Conservation (phyloP, 1,140 invertebrate species). For the Probaryconus sp. region DNA sequence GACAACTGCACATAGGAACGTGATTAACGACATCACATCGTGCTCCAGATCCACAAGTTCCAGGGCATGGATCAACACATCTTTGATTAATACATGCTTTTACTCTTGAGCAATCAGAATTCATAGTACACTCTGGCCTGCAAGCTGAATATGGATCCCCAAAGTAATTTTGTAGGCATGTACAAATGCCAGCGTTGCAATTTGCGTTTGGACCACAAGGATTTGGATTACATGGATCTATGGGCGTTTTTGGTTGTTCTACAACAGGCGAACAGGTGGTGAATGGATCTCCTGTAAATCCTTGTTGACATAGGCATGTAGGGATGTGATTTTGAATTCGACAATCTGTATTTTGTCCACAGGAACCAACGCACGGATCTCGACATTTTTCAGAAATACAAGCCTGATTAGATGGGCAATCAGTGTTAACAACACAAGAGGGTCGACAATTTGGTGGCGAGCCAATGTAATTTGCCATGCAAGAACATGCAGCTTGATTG, state of each 20-base stretch:
- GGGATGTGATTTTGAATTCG: slow-evolving; percentile 87
- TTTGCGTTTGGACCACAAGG: slow-evolving; percentile 88
- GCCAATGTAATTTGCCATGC: slow-evolving; percentile 79
- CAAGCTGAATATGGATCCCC: slow-evolving; percentile 84
- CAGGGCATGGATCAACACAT: slow-evolving; percentile 87
- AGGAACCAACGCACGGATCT: slow-evolving; percentile 84
- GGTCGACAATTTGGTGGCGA: slow-evolving; percentile 80
- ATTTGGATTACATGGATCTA: slow-evolving; percentile 86
- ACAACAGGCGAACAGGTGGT: slow-evolving; percentile 78
- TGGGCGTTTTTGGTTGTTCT: slow-evolving; percentile 72
- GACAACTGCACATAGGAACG: slow-evolving; percentile 84
- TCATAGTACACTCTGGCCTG: slow-evolving; percentile 90
- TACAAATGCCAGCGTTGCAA: slow-evolving; percentile 86
- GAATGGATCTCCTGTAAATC: slow-evolving; percentile 83
- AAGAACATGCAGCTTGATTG: slow-evolving; percentile 80
- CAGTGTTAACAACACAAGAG: slow-evolving; percentile 80
- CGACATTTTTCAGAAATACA: slow-evolving; percentile 83
- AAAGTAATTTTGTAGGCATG: slow-evolving; percentile 85
- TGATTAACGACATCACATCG: slow-evolving; percentile 89
- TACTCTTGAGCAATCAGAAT: slow-evolving; percentile 87
- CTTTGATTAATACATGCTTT: slow-evolving; percentile 87
- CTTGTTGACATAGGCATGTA: slow-evolving; percentile 83
- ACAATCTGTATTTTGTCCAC: slow-evolving; percentile 84
- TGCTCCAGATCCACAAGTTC: slow-evolving; percentile 85
- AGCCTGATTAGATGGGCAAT: slow-evolving; percentile 78